Evolutionary conservation across 2,113 vertebrate genomes (phyloP).

Genomic region (Saccopteryx bilineata): DNA sequence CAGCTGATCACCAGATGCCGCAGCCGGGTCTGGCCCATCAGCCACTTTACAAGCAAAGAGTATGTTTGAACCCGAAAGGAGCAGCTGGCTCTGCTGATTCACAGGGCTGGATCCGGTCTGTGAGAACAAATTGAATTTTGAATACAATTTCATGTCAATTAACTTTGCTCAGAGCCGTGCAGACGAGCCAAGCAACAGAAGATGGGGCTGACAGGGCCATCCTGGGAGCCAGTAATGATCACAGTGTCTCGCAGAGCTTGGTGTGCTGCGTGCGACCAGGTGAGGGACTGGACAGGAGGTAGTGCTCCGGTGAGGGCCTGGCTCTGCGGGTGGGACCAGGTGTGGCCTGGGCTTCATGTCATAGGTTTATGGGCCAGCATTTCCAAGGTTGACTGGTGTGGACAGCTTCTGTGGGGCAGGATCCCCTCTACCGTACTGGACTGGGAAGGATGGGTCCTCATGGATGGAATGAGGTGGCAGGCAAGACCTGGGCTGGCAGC

Average conservation of each 20-base stretch:
- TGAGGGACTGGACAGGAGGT: neutral
- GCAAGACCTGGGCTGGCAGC: neutral
- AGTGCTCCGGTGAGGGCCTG: conserved; percentile 45
- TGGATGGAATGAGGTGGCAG: too few relatives aligned
- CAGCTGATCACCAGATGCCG: neutral
- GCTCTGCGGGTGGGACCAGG: neutral
- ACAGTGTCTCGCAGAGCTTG: conserved; percentile 77
- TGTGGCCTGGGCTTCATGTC: neutral
- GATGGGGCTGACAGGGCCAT: conserved; percentile 74
- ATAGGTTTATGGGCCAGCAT: neutral
- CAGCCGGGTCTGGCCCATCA: neutral
- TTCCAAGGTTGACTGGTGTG: neutral
- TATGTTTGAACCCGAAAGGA: conserved; percentile 56
- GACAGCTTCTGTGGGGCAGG: neutral
- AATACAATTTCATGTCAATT: conserved; percentile 83
- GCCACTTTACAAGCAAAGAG: conserved; percentile 10
- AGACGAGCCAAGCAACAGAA: conserved; percentile 80
- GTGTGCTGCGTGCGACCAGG: neutral
- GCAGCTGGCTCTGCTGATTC: conserved; percentile 75
- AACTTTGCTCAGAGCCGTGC: conserved; percentile 70
- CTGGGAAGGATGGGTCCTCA: neutral
- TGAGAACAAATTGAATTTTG: conserved; percentile 82
- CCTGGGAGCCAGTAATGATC: conserved; percentile 80
- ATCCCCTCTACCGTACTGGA: neutral
- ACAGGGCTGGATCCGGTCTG: conserved; percentile 78